A percentile compares a stretch with the other conserved stretches of the same genome.
These are phyloP conservation scores for Criorhina ranunculi DNA, from an alignment of 2,888 invertebrate species.

Conservation along the genomic window DNA sequence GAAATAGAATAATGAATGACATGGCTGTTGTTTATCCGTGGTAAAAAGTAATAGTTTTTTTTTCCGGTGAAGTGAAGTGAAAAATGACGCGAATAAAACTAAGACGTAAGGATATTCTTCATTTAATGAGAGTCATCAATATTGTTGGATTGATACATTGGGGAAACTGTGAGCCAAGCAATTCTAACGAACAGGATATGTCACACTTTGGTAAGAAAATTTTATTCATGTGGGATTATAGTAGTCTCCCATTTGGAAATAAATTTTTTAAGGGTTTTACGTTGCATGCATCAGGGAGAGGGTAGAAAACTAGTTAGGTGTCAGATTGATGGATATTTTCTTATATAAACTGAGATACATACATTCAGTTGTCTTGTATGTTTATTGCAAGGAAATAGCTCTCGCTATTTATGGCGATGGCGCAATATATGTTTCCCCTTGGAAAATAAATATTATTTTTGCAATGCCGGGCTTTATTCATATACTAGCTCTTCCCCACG, in stretches of 20 bases:
- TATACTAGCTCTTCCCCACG: no score
- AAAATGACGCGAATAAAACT: conserved; percentile 76
- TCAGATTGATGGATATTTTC: no score
- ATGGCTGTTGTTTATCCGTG: conserved; percentile 53
- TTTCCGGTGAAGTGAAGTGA: conserved; percentile 49
- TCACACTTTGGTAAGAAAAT: conserved; percentile 68
- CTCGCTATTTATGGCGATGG: no score
- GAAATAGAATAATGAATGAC: conserved; percentile 61
- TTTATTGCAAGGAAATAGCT: no score
- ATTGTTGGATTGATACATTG: conserved; percentile 73
- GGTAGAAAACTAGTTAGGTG: no score
- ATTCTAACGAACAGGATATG: conserved; percentile 75
- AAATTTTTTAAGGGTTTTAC: neutral
- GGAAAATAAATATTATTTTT: no score
- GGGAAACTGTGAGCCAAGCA: conserved; percentile 71
- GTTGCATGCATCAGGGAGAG: neutral
- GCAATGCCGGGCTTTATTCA: no score
- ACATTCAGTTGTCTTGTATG: no score
- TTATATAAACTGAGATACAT: no score
- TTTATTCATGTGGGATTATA: conserved; percentile 8
- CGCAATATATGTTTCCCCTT: no score
- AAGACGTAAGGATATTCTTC: conserved; percentile 72
- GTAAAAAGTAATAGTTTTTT: conserved; percentile 43
- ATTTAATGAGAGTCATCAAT: conserved; percentile 75
- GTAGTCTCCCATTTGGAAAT: neutral